phyloP scores from a whole-genome alignment of 2,888 invertebrate species.

The Epinotia ramella region DNA sequence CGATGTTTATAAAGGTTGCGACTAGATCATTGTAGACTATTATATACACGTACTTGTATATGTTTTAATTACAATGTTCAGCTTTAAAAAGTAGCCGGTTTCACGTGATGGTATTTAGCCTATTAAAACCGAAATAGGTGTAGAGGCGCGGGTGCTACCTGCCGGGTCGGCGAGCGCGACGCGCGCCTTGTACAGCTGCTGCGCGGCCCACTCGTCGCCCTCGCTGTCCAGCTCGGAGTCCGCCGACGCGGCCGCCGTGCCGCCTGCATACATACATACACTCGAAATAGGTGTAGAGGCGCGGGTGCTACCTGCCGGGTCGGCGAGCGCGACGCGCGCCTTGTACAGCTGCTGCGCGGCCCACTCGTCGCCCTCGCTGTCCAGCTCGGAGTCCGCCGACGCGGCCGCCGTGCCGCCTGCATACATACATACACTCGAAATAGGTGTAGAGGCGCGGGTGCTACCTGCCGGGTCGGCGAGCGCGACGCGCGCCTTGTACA shows the following conservation, averaged over 20 bases:
- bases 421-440: too few species aligned
- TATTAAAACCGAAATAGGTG: background rate
- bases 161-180: conserved; percentile 74
- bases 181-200: conserved; percentile 97
- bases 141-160: conserved; percentile 52
- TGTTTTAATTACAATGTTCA: too few species aligned
- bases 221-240: conserved; percentile 91
- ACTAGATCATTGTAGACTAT: too few species aligned
- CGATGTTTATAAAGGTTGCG: too few species aligned
- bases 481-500: conserved; percentile 92
- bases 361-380: conserved; percentile 96
- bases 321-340: conserved; percentile 86
- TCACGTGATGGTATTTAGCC: too few species aligned
- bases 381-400: conserved; percentile 87
- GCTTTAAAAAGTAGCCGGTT: too few species aligned
- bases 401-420: conserved; percentile 91
- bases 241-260: conserved; percentile 87
- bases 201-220: conserved; percentile 97
- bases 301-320: conserved; percentile 69
- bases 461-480: conserved; percentile 75
- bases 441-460: too few species aligned
- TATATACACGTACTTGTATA: too few species aligned
- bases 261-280: conserved; percentile 86
- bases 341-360: conserved; percentile 98
- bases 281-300: too few species aligned